Base-by-base conservation (phyloP, 1,140 invertebrate genomes). In the Drosophila tristis region DNA sequence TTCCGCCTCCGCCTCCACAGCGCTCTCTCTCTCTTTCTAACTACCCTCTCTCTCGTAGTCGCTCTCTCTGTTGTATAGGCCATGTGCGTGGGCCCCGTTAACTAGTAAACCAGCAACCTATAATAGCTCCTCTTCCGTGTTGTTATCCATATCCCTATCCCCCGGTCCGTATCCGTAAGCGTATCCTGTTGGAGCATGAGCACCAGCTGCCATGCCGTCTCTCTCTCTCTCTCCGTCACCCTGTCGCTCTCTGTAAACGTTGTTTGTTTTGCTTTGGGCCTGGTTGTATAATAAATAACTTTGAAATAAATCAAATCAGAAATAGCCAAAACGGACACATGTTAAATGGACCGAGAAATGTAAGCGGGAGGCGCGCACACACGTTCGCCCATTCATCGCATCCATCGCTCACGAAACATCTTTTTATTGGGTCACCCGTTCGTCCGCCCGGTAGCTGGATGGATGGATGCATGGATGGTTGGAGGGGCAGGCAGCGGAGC, bases 281-380 rank as follows among this genome's bases (percentile, higher is more conserved):
- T 66, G 56, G 45, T 63, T 80, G 72, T 80, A 72, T 75, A 80
- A 80, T 80, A 80, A 80, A 80, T 80, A 80, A 80, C 56, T 79
- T 59, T 78, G 68, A 75, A 71, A 80, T 80, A 78, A 78, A 81
- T 81, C 79, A 74, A 49, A 68, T 58, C 77, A 53, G 58, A 67
- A 62, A 44, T 58, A 54, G 43, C 31, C 51, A 26, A 15, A 48
- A 59, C 31, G 58, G 68, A 74, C 51, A 59, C 60, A 61, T 66
- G 82, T 82, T 86, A 87, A 86, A 86, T 86, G 82, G 82, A 71
- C 65, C 84, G 71, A 50, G 63, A 82, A 86, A 86, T 87, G 82
- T 86, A 60, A 87, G 78, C 78, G 78, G 56, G 67, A 66, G 65
- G 51, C 67, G 74, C 59, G 11, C 11, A 39, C 35, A 39, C 35